A percentile compares a stretch with the other conserved stretches of the same genome.
Evolutionary conservation across 2,113 vertebrate genomes (phyloP).

Genomic region (Mustela lutreola): DNA sequence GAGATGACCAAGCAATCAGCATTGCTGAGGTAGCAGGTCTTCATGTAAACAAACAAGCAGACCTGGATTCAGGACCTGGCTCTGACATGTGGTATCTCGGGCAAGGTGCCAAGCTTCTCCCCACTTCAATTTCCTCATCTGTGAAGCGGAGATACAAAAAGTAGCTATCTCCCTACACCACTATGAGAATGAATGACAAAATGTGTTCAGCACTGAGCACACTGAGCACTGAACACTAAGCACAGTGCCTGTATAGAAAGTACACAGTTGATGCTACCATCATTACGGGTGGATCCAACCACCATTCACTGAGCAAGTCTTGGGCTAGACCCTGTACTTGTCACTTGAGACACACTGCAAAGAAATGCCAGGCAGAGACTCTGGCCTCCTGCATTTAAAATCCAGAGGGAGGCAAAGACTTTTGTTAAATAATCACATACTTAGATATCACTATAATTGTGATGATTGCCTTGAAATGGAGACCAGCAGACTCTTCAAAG

Average conservation of each 20-base stretch:
- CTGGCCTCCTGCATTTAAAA: not conserved
- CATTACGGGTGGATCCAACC: not conserved
- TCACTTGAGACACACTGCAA: not conserved
- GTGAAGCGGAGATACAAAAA: not conserved
- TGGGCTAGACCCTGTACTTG: no score
- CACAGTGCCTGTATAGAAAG: not conserved
- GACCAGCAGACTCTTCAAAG: rapidly evolving
- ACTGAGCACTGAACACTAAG: not conserved
- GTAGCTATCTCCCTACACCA: not conserved
- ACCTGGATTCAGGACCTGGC: not conserved
- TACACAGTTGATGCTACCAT: rapidly evolving
- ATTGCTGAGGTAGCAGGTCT: not conserved
- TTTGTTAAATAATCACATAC: not conserved
- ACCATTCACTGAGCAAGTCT: not conserved
- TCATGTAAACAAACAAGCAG: not conserved
- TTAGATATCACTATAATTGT: not conserved
- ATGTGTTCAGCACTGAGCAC: not conserved
- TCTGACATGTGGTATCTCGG: not conserved
- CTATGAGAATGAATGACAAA: not conserved
- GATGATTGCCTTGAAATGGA: not conserved
- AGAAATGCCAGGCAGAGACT: not conserved
- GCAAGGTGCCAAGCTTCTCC: not conserved
- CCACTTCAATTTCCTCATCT: not conserved
- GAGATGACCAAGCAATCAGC: not conserved
- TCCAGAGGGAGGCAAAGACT: not conserved